Conservation (phyloP, 2,113 vertebrate species). For the Halichoerus grypus region DNA sequence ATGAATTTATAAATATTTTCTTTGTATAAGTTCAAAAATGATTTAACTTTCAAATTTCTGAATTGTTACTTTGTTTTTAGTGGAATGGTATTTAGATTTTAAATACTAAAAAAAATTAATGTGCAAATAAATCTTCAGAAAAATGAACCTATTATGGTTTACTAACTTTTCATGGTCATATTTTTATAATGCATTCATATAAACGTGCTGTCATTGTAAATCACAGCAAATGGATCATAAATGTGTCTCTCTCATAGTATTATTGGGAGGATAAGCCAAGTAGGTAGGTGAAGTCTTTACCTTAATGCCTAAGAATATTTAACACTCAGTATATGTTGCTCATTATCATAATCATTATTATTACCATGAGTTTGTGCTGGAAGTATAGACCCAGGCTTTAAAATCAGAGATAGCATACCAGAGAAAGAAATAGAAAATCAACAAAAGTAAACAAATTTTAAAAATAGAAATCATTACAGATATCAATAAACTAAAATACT, state of each 20-base stretch:
- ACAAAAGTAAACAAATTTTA: not conserved
- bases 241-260: not conserved
- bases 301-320: not conserved
- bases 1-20: not conserved
- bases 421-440: not conserved
- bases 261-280: not conserved
- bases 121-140: not conserved
- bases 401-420: not conserved
- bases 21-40: not conserved
- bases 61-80: constrained; percentile 24
- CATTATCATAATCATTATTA: not conserved
- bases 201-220: not conserved
- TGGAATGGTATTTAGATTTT: not conserved
- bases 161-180: not conserved
- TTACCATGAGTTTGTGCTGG: not conserved
- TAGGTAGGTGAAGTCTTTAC: not conserved
- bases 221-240: not conserved
- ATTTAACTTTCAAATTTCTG: not conserved
- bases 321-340: not conserved
- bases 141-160: not conserved
- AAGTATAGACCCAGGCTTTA: constrained; percentile 18
- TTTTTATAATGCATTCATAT: not conserved
- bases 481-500: not conserved
- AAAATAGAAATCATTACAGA: not conserved
- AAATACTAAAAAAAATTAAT: not conserved